phyloP scores from a whole-genome alignment of 1,140 invertebrate genomes.

The Colletes gigas region DNA sequence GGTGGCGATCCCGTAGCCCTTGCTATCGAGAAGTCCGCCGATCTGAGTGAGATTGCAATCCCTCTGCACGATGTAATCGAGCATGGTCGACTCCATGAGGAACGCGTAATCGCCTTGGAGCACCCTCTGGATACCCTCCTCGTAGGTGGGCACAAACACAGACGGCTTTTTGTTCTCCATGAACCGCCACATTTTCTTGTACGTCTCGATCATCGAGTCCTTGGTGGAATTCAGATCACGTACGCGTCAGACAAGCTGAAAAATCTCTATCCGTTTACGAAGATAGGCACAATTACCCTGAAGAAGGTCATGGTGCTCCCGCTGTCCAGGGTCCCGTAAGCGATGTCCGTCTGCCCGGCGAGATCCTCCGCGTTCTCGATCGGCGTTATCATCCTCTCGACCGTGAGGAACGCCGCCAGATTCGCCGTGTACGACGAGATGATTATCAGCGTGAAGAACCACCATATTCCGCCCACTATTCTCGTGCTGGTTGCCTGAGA shows the following conservation, averaged over 20 bases:
- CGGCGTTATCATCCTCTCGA: slow-evolving; percentile 92
- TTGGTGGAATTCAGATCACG: slow-evolving; percentile 56
- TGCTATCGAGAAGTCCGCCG: slow-evolving; percentile 93
- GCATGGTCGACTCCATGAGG: slow-evolving; percentile 96
- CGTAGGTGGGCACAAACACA: slow-evolving; percentile 88
- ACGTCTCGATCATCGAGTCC: slow-evolving; percentile 92
- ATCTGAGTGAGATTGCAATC: slow-evolving; percentile 97
- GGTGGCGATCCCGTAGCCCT: slow-evolving; percentile 87
- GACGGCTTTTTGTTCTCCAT: slow-evolving; percentile 89
- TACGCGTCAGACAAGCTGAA: neutral
- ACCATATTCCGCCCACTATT: slow-evolving; percentile 91
- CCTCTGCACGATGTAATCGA: slow-evolving; percentile 93
- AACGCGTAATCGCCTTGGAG: slow-evolving; percentile 92
- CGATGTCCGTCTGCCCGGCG: slow-evolving; percentile 90
- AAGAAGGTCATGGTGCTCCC: slow-evolving; percentile 93
- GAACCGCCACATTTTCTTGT: slow-evolving; percentile 93
- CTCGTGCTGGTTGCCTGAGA: slow-evolving; percentile 86
- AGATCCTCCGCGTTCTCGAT: slow-evolving; percentile 93
- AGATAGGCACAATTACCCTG: slow-evolving; percentile 80
- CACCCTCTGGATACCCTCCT: slow-evolving; percentile 91
- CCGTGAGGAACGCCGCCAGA: slow-evolving; percentile 92
- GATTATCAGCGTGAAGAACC: slow-evolving; percentile 94
- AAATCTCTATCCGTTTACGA: neutral
- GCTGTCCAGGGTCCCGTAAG: slow-evolving; percentile 90
- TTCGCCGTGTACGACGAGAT: slow-evolving; percentile 95